Evolutionary conservation across 2,113 vertebrate species (phyloP).

Genomic region (Oophaga pumilio): DNA sequence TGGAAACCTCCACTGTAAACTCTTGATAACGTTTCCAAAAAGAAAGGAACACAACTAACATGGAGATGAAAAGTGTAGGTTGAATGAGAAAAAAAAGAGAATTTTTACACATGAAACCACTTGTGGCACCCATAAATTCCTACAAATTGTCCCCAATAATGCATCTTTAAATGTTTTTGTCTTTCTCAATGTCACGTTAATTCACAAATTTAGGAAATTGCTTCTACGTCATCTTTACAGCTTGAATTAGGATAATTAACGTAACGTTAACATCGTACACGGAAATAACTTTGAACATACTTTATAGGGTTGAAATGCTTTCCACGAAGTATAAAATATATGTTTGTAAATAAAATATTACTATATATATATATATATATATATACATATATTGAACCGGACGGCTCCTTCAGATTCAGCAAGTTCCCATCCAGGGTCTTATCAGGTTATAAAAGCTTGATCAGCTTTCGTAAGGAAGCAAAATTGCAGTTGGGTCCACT

Average conservation of each 20-base stretch:
- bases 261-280: no score
- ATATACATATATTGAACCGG: constrained; percentile 43
- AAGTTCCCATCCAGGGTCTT: constrained; percentile 52
- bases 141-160: no score
- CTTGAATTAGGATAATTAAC: no score
- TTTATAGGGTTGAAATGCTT: background rate
- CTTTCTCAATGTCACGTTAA: no score
- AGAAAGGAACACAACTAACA: background rate
- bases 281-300: background rate
- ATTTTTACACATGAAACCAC: no score
- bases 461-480: constrained; percentile 53
- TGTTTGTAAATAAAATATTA: background rate
- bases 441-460: constrained; percentile 57
- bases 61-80: background rate
- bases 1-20: background rate
- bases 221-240: no score
- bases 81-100: background rate
- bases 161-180: no score
- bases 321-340: background rate
- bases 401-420: constrained; percentile 53
- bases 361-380: constrained; percentile 31
- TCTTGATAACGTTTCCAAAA: background rate
- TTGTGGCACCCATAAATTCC: no score
- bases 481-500: constrained; percentile 58
- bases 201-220: background rate